These are phyloP conservation scores for Sialis lutaria DNA, from an alignment of 2,888 invertebrate genomes.

Conservation along the genomic window DNA sequence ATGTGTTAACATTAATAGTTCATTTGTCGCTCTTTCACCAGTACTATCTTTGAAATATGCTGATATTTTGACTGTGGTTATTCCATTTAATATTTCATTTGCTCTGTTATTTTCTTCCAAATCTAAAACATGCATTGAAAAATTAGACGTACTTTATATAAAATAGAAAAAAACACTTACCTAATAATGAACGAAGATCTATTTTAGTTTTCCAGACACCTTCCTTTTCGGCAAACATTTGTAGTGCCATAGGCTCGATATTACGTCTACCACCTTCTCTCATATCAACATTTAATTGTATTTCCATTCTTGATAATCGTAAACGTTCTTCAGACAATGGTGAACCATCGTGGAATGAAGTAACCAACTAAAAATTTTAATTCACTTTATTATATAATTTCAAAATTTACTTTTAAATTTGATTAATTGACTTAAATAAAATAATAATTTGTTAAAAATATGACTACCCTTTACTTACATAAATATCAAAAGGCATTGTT, in stretches of 20 bases:
- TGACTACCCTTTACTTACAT: slow-evolving; percentile 37
- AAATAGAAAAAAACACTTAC: slow-evolving; percentile 15
- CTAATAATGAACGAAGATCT: slow-evolving; percentile 52
- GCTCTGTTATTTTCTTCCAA: slow-evolving; percentile 37
- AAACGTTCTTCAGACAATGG: slow-evolving; percentile 48
- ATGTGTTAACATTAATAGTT: slow-evolving; percentile 56
- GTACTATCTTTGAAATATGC: slow-evolving; percentile 52
- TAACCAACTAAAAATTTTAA: slow-evolving; percentile 43
- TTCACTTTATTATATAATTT: slow-evolving; percentile 6
- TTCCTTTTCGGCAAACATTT: slow-evolving; percentile 43
- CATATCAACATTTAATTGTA: slow-evolving; percentile 44
- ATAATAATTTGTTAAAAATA: not conserved
- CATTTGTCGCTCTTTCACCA: slow-evolving; percentile 47
- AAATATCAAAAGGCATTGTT: slow-evolving; percentile 74
- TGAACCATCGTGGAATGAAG: slow-evolving; percentile 84
- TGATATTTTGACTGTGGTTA: slow-evolving; percentile 46
- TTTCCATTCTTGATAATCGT: slow-evolving; percentile 43
- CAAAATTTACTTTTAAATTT: not conserved
- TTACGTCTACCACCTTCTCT: slow-evolving; percentile 43
- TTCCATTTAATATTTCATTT: slow-evolving; percentile 43
- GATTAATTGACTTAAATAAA: slow-evolving; percentile 2
- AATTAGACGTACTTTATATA: not conserved
- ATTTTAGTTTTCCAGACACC: slow-evolving; percentile 74
- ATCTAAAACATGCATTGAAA: slow-evolving; percentile 15
- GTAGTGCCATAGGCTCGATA: slow-evolving; percentile 39